Conservation (phyloP, 2,797 vertebrate species). For the Halcyon smyrnensis region DNA sequence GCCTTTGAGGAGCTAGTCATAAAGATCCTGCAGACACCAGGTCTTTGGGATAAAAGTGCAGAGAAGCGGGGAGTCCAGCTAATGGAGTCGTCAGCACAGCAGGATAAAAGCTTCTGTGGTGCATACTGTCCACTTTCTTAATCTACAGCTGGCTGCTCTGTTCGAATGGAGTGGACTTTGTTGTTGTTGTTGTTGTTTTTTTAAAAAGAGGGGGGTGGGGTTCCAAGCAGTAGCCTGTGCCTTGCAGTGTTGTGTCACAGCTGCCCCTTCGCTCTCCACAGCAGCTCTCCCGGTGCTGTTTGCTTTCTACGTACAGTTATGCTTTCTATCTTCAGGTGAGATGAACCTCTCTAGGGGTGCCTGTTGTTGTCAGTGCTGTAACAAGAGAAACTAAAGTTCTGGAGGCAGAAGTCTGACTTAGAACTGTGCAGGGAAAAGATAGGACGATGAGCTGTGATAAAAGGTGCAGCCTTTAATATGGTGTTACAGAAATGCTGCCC, state of each 20-base stretch:
- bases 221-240: not conserved
- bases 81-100: not conserved
- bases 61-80: not conserved
- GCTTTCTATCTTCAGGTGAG: not conserved
- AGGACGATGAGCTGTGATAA: not conserved
- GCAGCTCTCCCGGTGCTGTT: not conserved
- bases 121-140: constrained; percentile 31
- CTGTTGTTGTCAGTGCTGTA: not conserved
- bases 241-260: too few species aligned
- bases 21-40: constrained; percentile 69
- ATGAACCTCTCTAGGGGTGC: not conserved
- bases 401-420: not conserved
- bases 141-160: not conserved
- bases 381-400: not conserved
- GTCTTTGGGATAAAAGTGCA: not conserved
- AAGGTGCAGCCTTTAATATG: not conserved
- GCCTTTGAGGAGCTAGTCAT: constrained; percentile 67
- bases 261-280: not conserved
- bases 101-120: not conserved
- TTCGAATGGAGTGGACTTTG: not conserved
- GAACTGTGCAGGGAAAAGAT: not conserved
- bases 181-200: too few species aligned
- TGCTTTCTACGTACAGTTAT: not conserved
- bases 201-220: not conserved
- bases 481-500: not conserved